Conservation (phyloP, 2,888 invertebrate genomes). For the Drosophila anomalipes region DNA sequence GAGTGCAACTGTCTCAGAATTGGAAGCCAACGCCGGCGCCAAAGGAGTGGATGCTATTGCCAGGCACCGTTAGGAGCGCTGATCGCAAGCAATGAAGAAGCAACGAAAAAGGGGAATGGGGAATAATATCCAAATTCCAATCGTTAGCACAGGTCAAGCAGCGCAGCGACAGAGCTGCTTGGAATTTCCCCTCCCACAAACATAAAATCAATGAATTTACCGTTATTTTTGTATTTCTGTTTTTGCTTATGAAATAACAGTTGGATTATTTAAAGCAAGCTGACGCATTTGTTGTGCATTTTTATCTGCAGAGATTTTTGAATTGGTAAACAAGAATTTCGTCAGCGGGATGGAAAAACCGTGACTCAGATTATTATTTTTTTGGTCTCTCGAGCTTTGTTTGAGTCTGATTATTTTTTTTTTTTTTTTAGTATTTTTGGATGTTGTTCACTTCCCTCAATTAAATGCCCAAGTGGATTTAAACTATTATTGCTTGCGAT, state of each 20-base stretch:
- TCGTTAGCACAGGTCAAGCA: constrained; percentile 5
- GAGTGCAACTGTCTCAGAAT: not conserved
- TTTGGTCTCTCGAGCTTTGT: constrained; percentile 34
- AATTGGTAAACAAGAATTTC: constrained; percentile 41
- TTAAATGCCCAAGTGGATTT: constrained; percentile 60
- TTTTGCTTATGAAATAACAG: constrained; percentile 15
- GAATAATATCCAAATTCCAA: not conserved
- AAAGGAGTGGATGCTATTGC: constrained; percentile 28
- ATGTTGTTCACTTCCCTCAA: constrained; percentile 43
- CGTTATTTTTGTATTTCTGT: constrained; percentile 19
- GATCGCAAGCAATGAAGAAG: constrained; percentile 14
- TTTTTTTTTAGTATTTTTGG: constrained; percentile 15
- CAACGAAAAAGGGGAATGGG: not conserved
- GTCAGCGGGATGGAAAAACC: constrained; percentile 20
- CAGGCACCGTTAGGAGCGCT: constrained; percentile 34
- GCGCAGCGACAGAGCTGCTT: not conserved
- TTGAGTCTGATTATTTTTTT: constrained; percentile 1
- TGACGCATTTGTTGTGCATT: constrained; percentile 57
- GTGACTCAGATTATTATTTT: constrained; percentile 37
- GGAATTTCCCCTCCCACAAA: constrained; percentile 3
- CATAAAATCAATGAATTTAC: constrained; percentile 19
- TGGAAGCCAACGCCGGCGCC: constrained; percentile 28
- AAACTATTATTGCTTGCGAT: constrained; percentile 57
- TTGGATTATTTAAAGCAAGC: constrained; percentile 43
- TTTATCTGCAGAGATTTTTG: constrained; percentile 16